Base-by-base conservation (phyloP, 2,888 invertebrate species). In the Clistopyga incitator region DNA sequence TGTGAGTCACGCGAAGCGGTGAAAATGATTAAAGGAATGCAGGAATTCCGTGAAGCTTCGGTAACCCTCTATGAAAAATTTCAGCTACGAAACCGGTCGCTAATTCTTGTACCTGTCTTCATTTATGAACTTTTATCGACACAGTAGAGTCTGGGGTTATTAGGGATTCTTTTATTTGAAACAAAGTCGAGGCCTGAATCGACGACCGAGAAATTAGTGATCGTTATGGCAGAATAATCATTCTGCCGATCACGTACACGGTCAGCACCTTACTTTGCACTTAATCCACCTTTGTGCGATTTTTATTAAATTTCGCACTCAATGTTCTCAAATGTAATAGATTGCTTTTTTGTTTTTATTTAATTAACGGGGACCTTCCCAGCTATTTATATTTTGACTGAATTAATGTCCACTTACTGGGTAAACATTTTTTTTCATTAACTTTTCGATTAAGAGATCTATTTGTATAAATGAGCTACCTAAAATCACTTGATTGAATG, bases 161-260 rank as follows among this genome's bases (percentile, higher is more conserved):
- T 15, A 15, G 13, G 56, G 23, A 15, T 6, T 18, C 13, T 1
- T n/a, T 1, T 3, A 13, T 2, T 25, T 23, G 25, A 13, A 15
- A 56, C 54, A 10, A 11, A 11, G 11, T 10, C 20, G 54, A 20
- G 1, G 15, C 25, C 3, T 13, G 15, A 25, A 52, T 23, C 20
- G 23, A 72, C n/a, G 47, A 47, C 25, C 20, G 29, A 72, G 20
- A 47, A 72, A 47, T 23, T 25, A 47, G 45, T 29, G 74, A 70
- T 68, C 68, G 77, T 77, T 77, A 70, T 15, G 54, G 47, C 34
- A 59, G 68, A 67, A 56, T 54, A 79, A 74, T 74, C 59, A 59
- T 29, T 6, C 29, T 25, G 29, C 59, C 59, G 67, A 56, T 67
- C 67, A 45, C 72, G 78, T 56, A 65, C n/a, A n/a, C 65, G 65